These are phyloP conservation scores for Cabera pusaria DNA, from an alignment of 2,888 invertebrate genomes.

Conservation along the genomic window DNA sequence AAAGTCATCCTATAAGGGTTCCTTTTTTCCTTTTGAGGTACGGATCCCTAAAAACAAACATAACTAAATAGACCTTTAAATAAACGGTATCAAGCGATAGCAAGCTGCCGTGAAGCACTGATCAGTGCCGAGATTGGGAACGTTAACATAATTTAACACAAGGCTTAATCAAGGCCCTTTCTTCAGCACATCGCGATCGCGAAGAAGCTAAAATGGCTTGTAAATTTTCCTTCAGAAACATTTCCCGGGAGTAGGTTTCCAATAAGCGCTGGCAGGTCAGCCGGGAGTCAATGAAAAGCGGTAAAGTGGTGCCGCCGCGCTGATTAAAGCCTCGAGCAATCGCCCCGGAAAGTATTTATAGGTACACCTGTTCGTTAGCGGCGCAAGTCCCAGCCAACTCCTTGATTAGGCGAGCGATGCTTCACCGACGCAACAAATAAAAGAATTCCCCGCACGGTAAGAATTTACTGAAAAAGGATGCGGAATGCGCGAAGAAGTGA, in stretches of 20 bases:
- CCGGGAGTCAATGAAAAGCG: conserved; percentile 79
- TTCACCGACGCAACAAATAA: conserved; percentile 75
- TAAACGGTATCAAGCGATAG: no score
- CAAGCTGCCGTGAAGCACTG: no score
- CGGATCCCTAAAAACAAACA: no score
- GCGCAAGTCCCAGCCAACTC: conserved; percentile 77
- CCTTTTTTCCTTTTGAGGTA: no score
- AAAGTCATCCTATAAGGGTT: no score
- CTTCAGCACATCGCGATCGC: conserved; percentile 33
- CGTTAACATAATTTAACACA: conserved; percentile 14
- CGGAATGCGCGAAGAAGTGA: conserved; percentile 29
- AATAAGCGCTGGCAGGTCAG: conserved; percentile 75
- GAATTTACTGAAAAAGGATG: conserved; percentile 52
- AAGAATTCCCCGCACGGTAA: conserved; percentile 68
- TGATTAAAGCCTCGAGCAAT: conserved; percentile 83
- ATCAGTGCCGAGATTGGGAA: no score
- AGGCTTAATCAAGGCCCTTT: conserved; percentile 43
- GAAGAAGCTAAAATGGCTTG: conserved; percentile 54
- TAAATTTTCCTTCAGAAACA: conserved; percentile 65
- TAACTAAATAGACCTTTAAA: no score
- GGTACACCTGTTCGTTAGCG: conserved; percentile 83
- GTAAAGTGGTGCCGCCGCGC: conserved; percentile 78
- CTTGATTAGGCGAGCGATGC: conserved; percentile 81
- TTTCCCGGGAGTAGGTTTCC: conserved; percentile 74
- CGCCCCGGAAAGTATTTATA: conserved; percentile 81